Conservation (phyloP, 2,113 vertebrate genomes). For the Rhombomys opimus region DNA sequence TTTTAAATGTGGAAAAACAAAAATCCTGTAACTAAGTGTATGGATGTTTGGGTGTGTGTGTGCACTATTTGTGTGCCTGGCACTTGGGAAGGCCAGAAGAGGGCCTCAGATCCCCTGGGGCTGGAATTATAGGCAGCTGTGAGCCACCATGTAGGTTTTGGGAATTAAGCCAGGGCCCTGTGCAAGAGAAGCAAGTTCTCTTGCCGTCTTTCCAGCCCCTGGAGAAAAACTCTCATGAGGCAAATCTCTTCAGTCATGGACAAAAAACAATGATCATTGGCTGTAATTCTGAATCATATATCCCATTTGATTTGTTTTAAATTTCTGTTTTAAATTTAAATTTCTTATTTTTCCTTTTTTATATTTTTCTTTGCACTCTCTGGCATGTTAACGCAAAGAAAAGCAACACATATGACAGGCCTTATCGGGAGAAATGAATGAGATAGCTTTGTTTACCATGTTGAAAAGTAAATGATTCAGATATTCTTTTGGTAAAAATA, state of each 20-base stretch:
- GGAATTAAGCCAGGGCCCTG: neutral
- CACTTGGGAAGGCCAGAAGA: neutral
- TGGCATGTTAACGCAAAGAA: conserved; percentile 10
- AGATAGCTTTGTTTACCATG: neutral
- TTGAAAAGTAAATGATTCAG: conserved; percentile 22
- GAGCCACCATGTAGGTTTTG: neutral
- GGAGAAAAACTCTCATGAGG: neutral
- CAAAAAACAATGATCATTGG: neutral
- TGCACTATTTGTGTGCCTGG: neutral
- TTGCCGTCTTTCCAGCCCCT: neutral
- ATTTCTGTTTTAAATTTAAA: too few relatives aligned
- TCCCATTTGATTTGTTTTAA: conserved; percentile 8
- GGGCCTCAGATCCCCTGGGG: neutral
- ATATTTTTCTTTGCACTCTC: neutral
- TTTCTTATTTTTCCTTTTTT: neutral
- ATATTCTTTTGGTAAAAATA: conserved; percentile 40
- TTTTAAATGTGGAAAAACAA: neutral
- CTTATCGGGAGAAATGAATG: neutral
- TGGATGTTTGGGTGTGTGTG: too few relatives aligned
- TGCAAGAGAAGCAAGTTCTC: neutral
- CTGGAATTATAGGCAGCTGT: neutral
- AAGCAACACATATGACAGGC: neutral
- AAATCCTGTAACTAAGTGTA: too few relatives aligned
- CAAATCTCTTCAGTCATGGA: neutral
- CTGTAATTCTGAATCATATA: neutral